Conservation (phyloP, 2,797 vertebrate species). For the Molossus alvarezi region DNA sequence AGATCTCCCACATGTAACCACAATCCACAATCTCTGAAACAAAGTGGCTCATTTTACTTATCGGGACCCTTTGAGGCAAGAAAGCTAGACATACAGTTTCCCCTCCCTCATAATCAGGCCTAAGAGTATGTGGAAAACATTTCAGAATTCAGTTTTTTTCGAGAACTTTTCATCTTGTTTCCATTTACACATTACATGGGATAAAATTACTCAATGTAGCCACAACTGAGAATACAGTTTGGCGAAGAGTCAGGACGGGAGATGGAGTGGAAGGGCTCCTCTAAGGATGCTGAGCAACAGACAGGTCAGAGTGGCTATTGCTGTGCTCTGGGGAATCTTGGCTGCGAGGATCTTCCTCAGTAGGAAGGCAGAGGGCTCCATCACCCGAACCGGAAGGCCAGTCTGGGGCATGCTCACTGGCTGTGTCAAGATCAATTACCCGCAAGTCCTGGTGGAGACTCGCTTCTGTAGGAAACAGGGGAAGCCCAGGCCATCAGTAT, state of each 20-base stretch:
- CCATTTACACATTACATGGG: constrained; percentile 25
- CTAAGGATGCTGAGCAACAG: neutral
- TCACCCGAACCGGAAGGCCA: neutral
- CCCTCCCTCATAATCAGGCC: neutral
- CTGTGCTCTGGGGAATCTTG: constrained; percentile 11
- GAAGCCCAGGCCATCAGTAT: constrained; percentile 43
- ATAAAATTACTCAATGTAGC: neutral
- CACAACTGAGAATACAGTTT: neutral
- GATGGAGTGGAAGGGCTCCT: neutral
- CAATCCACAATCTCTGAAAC: constrained; percentile 6
- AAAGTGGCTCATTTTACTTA: neutral
- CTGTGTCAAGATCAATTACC: constrained; percentile 29
- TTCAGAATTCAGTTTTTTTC: constrained; percentile 15
- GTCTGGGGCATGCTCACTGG: neutral
- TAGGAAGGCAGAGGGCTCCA: neutral
- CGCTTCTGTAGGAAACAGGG: neutral
- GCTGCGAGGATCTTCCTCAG: neutral
- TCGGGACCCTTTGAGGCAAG: neutral
- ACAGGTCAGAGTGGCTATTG: neutral
- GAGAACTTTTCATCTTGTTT: constrained; percentile 42
- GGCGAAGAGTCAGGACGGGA: neutral
- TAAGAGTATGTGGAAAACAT: neutral
- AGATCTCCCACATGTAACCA: neutral
- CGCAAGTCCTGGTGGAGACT: neutral
- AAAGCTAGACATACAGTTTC: neutral